Percentiles rank a stretch among this genome's conserved stretches.
These are phyloP conservation scores for Aulostomus chinensis DNA, from an alignment of 2,797 vertebrate species.

Conservation along the genomic window DNA sequence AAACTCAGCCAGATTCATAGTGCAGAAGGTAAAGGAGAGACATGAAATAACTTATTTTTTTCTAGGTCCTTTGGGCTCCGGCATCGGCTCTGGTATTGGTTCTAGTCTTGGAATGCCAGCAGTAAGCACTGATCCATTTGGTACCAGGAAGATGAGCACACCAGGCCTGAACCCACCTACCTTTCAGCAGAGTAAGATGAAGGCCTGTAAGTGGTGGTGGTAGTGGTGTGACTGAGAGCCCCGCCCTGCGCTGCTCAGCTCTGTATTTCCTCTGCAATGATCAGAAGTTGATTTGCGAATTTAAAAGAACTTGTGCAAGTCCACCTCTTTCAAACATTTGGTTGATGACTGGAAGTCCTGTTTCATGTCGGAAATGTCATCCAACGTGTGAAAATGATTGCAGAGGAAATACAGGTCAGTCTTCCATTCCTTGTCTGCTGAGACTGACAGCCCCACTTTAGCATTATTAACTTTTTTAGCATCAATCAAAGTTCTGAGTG, in stretches of 20 bases:
- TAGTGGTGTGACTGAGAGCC: slow-evolving; percentile 90
- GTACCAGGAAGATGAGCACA: slow-evolving; percentile 97
- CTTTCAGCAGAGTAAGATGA: slow-evolving; percentile 99
- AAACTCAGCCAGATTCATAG: background rate
- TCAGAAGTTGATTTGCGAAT: background rate
- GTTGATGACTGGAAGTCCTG: background rate
- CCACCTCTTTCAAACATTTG: background rate
- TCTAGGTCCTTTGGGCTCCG: slow-evolving; percentile 90
- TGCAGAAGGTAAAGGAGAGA: background rate
- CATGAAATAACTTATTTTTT: slow-evolving; percentile 2
- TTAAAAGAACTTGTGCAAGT: slow-evolving; percentile 16
- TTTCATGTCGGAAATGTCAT: background rate
- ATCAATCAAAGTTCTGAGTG: slow-evolving; percentile 20
- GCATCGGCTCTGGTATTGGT: slow-evolving; percentile 90
- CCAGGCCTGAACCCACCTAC: slow-evolving; percentile 96
- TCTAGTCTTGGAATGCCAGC: slow-evolving; percentile 92
- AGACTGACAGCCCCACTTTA: slow-evolving; percentile 62
- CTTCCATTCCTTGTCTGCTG: slow-evolving; percentile 72
- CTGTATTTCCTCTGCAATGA: slow-evolving; percentile 67
- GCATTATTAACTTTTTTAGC: slow-evolving; percentile 7
- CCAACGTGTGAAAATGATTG: background rate
- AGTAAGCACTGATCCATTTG: slow-evolving; percentile 93
- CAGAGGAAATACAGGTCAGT: slow-evolving; percentile 79
- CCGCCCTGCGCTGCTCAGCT: slow-evolving; percentile 75
- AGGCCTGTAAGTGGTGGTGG: slow-evolving; percentile 94